phyloP scores from a whole-genome alignment of 2,113 vertebrate species.

The Agelaius tricolor region DNA sequence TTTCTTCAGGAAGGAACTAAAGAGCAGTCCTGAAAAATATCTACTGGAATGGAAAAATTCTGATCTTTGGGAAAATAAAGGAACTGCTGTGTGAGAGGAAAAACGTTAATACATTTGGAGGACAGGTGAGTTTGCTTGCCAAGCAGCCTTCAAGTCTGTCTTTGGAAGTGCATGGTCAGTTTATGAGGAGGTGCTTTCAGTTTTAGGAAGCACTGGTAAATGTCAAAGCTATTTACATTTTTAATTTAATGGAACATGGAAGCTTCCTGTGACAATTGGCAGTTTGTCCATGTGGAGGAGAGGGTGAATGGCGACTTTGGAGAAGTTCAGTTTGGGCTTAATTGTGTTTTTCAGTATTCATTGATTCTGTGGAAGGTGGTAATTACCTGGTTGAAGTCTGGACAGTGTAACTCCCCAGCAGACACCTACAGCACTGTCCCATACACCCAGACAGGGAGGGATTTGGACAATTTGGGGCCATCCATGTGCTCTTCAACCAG shows the following conservation, averaged over 20 bases:
- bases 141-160: neutral
- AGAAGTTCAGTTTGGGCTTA: neutral
- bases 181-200: neutral
- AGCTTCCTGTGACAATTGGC: neutral
- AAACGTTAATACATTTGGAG: neutral
- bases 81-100: neutral
- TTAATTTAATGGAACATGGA: rapidly evolving
- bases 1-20: constrained; percentile 2
- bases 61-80: constrained; percentile 5
- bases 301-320: neutral
- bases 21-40: neutral
- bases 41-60: neutral
- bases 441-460: neutral
- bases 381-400: neutral
- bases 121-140: neutral
- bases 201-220: neutral
- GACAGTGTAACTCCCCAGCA: neutral
- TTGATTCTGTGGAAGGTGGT: neutral
- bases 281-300: neutral
- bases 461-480: neutral
- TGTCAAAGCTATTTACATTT: neutral
- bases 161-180: neutral
- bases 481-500: neutral
- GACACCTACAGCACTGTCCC: neutral
- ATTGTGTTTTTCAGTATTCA: neutral